Evolutionary conservation across 1,140 invertebrate species (phyloP).

Genomic region (Pogonomyrmex californicus): DNA sequence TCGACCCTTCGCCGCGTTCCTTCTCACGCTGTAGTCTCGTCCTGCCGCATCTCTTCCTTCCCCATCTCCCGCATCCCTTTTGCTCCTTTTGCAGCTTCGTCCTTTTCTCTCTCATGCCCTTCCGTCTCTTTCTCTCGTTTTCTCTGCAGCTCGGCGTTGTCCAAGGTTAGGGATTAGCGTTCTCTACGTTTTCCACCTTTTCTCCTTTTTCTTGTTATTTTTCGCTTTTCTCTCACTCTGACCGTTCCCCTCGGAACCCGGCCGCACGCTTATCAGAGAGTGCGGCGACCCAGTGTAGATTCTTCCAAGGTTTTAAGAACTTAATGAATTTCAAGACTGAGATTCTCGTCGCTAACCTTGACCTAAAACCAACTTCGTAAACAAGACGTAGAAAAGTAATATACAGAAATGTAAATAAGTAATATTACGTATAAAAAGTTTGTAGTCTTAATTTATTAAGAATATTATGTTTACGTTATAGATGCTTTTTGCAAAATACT

Average conservation of each 20-base stretch:
- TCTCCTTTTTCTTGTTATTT: constrained; percentile 72
- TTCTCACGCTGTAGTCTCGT: constrained; percentile 41
- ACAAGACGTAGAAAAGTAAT: background rate
- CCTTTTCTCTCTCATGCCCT: constrained; percentile 25
- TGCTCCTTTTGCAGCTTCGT: constrained; percentile 18
- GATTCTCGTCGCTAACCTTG: constrained; percentile 48
- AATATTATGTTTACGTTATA: constrained; percentile 7
- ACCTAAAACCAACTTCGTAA: constrained; percentile 18
- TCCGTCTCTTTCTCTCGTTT: constrained; percentile 55
- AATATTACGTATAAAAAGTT: background rate
- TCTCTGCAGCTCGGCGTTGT: constrained; percentile 74
- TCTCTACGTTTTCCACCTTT: constrained; percentile 62
- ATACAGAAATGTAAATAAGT: background rate
- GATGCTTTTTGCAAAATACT: background rate
- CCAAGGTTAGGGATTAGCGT: constrained; percentile 83
- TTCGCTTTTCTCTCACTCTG: constrained; percentile 31
- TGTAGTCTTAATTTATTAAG: background rate
- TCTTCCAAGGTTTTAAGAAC: constrained; percentile 52
- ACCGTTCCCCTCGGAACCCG: constrained; percentile 20
- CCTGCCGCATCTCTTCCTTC: background rate
- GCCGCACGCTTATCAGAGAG: constrained; percentile 51
- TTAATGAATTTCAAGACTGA: constrained; percentile 53
- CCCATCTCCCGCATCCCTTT: background rate
- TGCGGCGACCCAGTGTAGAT: background rate
- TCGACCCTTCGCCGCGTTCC: constrained; percentile 77